Percentiles rank a stretch among this genome's conserved stretches.
phyloP scores from a whole-genome alignment of 2,113 vertebrate species.

The Lates calcarifer region DNA sequence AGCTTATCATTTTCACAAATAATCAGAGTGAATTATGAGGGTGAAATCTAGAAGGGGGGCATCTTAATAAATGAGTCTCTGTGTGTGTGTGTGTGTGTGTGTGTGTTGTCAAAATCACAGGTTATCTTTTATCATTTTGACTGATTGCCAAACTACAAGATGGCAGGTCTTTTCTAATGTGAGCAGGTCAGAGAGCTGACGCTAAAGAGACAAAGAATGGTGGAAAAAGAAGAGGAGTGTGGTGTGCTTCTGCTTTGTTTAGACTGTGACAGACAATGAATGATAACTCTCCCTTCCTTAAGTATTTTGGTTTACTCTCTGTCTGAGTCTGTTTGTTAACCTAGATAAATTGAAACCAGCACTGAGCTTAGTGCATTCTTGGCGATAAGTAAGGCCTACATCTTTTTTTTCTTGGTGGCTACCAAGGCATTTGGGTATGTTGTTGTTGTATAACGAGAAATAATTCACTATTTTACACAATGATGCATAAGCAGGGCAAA shows the following conservation, averaged over 20 bases:
- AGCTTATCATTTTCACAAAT: conserved; percentile 28
- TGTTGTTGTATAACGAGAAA: too few relatives aligned
- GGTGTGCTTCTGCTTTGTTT: background rate
- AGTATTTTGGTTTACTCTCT: too few relatives aligned
- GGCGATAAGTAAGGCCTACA: too few relatives aligned
- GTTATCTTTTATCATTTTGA: conserved; percentile 16
- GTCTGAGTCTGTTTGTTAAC: background rate
- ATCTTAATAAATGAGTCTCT: conserved; percentile 10
- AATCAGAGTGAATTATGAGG: conserved; percentile 27
- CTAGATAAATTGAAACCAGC: background rate
- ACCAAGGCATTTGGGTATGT: too few relatives aligned
- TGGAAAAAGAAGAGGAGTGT: background rate
- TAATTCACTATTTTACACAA: too few relatives aligned
- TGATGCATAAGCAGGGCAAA: too few relatives aligned
- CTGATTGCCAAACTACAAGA: conserved; percentile 19
- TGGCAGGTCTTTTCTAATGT: background rate
- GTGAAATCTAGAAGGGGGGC: conserved; percentile 16
- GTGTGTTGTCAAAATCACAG: conserved; percentile 5
- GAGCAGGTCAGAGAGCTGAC: background rate
- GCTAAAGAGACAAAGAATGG: background rate
- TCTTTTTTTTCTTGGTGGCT: too few relatives aligned
- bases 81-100: background rate
- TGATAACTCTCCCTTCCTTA: too few relatives aligned
- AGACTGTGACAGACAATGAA: background rate
- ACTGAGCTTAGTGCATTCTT: too few relatives aligned